Conservation (phyloP, 1,140 invertebrate genomes). For the Araneus ventricosus region DNA sequence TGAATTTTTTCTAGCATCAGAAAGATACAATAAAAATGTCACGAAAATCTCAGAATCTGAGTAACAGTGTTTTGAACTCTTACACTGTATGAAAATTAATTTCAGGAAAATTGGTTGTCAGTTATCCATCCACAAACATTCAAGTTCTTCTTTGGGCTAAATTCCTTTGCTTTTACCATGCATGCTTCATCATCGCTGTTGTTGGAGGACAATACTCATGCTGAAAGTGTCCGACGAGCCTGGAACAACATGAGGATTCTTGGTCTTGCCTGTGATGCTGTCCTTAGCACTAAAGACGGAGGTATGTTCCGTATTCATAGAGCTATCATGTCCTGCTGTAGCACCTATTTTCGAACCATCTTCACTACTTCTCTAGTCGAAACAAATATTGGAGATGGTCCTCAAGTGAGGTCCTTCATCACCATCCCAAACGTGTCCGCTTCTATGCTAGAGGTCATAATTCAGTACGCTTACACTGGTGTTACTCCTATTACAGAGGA, state of each 20-base stretch:
- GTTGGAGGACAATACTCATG: background rate
- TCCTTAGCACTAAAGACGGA: conserved; percentile 39
- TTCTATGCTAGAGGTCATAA: conserved; percentile 86
- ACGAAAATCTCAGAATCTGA: too few species aligned
- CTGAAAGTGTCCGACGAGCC: background rate
- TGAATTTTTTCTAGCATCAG: too few species aligned
- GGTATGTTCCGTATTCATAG: conserved; percentile 41
- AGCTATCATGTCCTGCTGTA: conserved; percentile 18
- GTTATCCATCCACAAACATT: background rate
- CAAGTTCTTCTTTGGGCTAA: background rate
- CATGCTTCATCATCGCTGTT: background rate
- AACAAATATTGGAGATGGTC: background rate
- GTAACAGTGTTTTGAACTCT: too few species aligned
- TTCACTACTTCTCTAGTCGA: conserved; percentile 4
- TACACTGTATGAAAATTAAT: background rate
- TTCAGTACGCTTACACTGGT: conserved; percentile 91
- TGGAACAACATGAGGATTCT: background rate
- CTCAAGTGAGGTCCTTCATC: conserved; percentile 79
- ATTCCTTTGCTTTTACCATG: background rate
- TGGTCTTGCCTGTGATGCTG: conserved; percentile 13
- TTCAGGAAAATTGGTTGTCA: background rate
- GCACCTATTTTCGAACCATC: conserved; percentile 14
- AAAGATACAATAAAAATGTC: too few species aligned
- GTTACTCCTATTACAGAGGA: conserved; percentile 85
- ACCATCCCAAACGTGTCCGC: conserved; percentile 85